Evolutionary conservation across 2,113 vertebrate species (phyloP), one percentile per base, ranked within the genome.

Genomic region (Melanostigma gelatinosum): DNA sequence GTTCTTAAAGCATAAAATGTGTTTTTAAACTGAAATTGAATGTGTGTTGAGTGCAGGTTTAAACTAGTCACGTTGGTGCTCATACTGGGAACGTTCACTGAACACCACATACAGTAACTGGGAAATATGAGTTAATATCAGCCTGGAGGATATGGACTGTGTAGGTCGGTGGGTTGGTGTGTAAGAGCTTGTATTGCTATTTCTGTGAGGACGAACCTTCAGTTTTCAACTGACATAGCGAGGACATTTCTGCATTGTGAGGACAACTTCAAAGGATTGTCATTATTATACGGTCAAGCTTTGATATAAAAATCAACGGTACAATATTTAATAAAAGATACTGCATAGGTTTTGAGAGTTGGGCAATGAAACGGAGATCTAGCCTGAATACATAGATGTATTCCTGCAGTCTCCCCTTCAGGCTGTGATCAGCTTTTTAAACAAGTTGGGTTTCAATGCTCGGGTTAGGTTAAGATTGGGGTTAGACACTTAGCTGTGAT

Each of bases 101-200:
- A 81, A 48, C 52, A 38, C 27, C 34, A 60, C 29, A 66, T 60
- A 24, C 24, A 24, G 24, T 24, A 32, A 79, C 38, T 55, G 75
- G 73, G 70, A 79, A 70, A 74, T 60, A 82, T 60, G 69, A 77
- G 74, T 73, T 78, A 32, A 69, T 52, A 38, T 58, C 8, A 64
- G 79, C 79, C 74, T 44, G 18, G 57, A 63, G 74, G 68, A 69
- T 15, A 29, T 54, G 38, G n/a, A 82, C 38, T 52, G 36, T 55
- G 36, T 65, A 10, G 13, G 36, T 44, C n/a, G 10, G 36, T 38
- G 61, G 8, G 32, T 36, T 6, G 15, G 32, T 62, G 20, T 44
- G 38, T 52, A 11, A 22, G 50, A 2, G 50, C 50, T 55, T 81
- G 24, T 40, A 27, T 27, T 52, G 8, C 32, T 27, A 9, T 55